These are phyloP conservation scores for Ammodytes marinus DNA, from an alignment of 2,113 vertebrate species.

Conservation along the genomic window DNA sequence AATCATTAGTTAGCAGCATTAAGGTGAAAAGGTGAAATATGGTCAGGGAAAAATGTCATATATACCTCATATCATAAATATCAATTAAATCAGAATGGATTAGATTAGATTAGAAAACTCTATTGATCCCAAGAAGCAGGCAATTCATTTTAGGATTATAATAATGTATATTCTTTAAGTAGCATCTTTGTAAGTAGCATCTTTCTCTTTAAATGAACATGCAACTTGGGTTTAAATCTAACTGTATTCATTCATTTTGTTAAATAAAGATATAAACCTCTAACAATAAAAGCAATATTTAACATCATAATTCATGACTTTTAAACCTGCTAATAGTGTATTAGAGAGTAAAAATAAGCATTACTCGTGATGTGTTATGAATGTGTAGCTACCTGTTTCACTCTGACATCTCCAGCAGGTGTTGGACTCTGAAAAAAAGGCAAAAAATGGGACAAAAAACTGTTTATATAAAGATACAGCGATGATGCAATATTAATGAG, in stretches of 20 bases:
- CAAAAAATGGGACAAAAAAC: conserved; percentile 56
- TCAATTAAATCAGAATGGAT: no score
- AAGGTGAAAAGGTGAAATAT: conserved; percentile 58
- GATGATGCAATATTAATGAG: background rate
- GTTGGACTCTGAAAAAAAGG: conserved; percentile 78
- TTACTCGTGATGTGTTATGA: background rate
- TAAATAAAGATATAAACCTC: background rate
- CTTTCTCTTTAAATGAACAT: conserved; percentile 11
- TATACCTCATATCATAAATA: no score
- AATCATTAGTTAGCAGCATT: conserved; percentile 74
- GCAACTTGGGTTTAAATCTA: background rate
- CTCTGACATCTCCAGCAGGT: conserved; percentile 85
- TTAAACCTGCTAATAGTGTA: background rate
- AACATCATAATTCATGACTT: background rate
- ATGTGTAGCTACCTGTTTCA: conserved; percentile 81
- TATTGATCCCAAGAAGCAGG: no score
- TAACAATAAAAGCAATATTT: background rate
- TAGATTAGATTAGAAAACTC: no score
- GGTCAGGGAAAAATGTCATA: conserved; percentile 45
- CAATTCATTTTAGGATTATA: background rate
- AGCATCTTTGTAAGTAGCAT: background rate
- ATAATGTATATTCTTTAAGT: background rate
- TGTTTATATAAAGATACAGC: conserved; percentile 40
- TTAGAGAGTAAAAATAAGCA: no score
- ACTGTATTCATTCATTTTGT: background rate